These are phyloP conservation scores for Leptobrachium leishanense DNA, from an alignment of 2,113 vertebrate genomes.

Conservation along the genomic window DNA sequence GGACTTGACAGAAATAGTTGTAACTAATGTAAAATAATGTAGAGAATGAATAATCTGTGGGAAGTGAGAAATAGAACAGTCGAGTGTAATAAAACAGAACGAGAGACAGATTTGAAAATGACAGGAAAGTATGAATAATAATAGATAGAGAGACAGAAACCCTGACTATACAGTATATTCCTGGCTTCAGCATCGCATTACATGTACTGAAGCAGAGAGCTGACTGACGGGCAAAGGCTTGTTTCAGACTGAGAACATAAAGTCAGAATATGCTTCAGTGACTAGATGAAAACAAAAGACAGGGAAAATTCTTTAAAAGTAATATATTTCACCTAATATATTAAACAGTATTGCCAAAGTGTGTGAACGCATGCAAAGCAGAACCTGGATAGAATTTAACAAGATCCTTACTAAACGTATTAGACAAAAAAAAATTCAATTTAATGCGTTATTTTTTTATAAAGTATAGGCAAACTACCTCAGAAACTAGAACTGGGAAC, in stretches of 20 bases:
- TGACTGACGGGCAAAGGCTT: conserved; percentile 26
- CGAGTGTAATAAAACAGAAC: conserved; percentile 23
- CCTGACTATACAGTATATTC: conserved; percentile 23
- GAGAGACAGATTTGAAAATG: conserved; percentile 18
- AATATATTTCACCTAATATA: background rate
- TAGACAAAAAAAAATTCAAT: too few relatives aligned
- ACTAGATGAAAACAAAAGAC: conserved; percentile 15
- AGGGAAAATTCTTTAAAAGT: conserved; percentile 1
- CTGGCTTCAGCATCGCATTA: conserved; percentile 5
- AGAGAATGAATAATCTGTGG: background rate
- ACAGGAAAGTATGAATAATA: conserved; percentile 43
- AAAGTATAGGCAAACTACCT: too few relatives aligned
- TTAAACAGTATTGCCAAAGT: conserved; percentile 9
- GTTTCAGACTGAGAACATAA: conserved; percentile 23
- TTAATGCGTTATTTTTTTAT: too few relatives aligned
- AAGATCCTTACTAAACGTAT: too few relatives aligned
- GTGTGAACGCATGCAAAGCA: background rate
- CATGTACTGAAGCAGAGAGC: conserved; percentile 30
- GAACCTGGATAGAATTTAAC: too few relatives aligned
- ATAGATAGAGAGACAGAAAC: background rate
- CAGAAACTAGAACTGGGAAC: too few relatives aligned
- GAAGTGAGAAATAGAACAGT: conserved; percentile 11
- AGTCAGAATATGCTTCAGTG: conserved; percentile 27
- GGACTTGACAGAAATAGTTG: background rate
- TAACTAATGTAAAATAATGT: conserved; percentile 3